Conservation (phyloP, 1,140 invertebrate genomes). For the Pseudomyrmex dendroicus region DNA sequence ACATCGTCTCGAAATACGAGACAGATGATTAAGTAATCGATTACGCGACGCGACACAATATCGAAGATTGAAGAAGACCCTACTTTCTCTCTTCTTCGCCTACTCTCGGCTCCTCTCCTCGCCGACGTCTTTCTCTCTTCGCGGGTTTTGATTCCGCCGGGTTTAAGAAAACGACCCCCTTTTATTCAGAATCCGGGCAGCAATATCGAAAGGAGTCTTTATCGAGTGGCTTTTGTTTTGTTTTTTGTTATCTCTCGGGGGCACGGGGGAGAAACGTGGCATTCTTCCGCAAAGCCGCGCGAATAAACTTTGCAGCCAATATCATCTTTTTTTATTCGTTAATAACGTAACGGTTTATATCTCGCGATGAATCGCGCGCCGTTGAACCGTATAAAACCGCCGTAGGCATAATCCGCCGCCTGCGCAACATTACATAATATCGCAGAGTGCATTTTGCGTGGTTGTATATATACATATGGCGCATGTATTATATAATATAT, state of each 20-base stretch:
- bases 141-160: background rate
- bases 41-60: background rate
- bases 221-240: conserved; percentile 9
- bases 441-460: conserved; percentile 2
- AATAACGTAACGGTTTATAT: conserved; percentile 42
- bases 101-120: too few relatives aligned
- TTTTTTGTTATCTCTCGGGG: too few relatives aligned
- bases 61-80: background rate
- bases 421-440: conserved; percentile 26
- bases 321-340: conserved; percentile 52
- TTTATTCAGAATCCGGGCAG: background rate
- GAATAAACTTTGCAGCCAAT: conserved; percentile 41
- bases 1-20: too few relatives aligned
- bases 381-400: conserved; percentile 31
- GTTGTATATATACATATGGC: background rate
- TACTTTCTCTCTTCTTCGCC: too few relatives aligned
- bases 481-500: background rate
- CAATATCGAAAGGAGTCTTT: conserved; percentile 7
- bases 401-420: background rate
- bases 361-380: background rate
- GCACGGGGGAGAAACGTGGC: background rate
- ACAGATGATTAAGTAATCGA: too few relatives aligned
- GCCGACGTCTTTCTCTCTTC: too few relatives aligned
- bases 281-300: conserved; percentile 16
- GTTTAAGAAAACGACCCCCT: conserved; percentile 1